A percentile compares a stretch with the other conserved stretches of the same genome.
These are phyloP conservation scores for Apteryx owenii DNA, from an alignment of 2,113 vertebrate genomes.

Conservation along the genomic window DNA sequence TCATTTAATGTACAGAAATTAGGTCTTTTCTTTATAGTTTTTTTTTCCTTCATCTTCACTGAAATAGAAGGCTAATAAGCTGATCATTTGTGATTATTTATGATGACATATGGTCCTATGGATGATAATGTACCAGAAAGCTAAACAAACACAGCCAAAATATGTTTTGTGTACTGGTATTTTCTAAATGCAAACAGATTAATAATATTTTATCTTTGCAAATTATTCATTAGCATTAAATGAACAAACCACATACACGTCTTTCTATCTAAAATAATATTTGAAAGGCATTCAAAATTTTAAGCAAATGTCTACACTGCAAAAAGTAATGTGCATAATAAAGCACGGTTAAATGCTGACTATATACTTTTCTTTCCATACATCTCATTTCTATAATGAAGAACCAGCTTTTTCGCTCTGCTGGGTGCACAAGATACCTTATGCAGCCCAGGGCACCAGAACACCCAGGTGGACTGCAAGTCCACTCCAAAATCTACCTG, in stretches of 20 bases:
- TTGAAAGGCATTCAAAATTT: not conserved
- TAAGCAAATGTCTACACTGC: not conserved
- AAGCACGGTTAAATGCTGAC: not conserved
- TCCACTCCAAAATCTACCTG: not conserved
- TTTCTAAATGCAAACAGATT: not conserved
- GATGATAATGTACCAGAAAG: not conserved
- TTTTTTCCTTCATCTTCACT: accelerated
- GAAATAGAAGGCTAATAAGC: not conserved
- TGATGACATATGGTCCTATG: not conserved
- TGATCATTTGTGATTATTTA: not conserved
- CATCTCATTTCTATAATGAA: not conserved
- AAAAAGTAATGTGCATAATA: not conserved
- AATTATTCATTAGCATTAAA: not conserved
- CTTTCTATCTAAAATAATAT: not conserved
- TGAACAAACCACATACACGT: not conserved
- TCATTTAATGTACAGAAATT: not conserved
- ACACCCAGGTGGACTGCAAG: not conserved
- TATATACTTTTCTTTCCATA: not conserved
- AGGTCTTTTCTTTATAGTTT: not conserved
- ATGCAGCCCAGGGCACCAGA: too few relatives aligned
- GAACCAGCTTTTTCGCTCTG: not conserved
- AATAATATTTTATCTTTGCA: not conserved
- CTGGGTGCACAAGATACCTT: not conserved
- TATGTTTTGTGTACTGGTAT: not conserved
- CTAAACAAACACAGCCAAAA: not conserved